phyloP scores from a whole-genome alignment of 1,140 invertebrate genomes.

The Formica selysi region DNA sequence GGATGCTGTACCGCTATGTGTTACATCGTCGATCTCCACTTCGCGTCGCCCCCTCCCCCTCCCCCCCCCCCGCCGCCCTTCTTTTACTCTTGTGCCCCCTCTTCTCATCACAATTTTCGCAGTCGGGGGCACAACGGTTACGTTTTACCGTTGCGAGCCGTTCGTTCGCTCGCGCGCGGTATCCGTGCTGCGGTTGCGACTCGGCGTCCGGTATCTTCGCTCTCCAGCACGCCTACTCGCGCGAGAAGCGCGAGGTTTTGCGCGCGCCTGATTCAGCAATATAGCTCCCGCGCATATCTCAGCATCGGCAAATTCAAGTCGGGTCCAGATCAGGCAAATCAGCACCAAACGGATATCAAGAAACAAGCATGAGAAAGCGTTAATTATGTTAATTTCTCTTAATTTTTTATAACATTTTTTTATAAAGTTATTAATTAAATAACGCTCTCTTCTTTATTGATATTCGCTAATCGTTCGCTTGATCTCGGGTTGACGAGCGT shows the following conservation, averaged over 20 bases:
- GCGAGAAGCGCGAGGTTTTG: constrained; percentile 35
- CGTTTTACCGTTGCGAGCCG: constrained; percentile 81
- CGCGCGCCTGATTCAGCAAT: constrained; percentile 24
- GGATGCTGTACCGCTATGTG: constrained; percentile 81
- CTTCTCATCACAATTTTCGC: constrained; percentile 63
- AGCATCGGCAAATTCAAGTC: background rate
- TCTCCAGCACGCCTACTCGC: constrained; percentile 62
- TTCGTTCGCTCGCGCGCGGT: constrained; percentile 65
- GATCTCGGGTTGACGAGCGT: background rate
- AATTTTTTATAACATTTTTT: too few relatives aligned
- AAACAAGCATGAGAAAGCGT: too few relatives aligned
- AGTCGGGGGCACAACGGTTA: constrained; percentile 80
- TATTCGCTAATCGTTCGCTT: too few relatives aligned
- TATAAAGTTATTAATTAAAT: too few relatives aligned
- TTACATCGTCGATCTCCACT: constrained; percentile 76
- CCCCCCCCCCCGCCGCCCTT: background rate
- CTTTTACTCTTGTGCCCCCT: constrained; percentile 40
- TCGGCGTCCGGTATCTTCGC: constrained; percentile 65
- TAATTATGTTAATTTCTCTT: too few relatives aligned
- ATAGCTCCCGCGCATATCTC: constrained; percentile 35
- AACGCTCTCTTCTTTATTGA: too few relatives aligned
- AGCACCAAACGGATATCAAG: too few relatives aligned
- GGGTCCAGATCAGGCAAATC: too few relatives aligned
- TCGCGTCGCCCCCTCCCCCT: background rate
- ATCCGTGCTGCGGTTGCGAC: constrained; percentile 71